Evolutionary conservation across 2,113 vertebrate species (phyloP).

Genomic region (Ceyx melanurus): DNA sequence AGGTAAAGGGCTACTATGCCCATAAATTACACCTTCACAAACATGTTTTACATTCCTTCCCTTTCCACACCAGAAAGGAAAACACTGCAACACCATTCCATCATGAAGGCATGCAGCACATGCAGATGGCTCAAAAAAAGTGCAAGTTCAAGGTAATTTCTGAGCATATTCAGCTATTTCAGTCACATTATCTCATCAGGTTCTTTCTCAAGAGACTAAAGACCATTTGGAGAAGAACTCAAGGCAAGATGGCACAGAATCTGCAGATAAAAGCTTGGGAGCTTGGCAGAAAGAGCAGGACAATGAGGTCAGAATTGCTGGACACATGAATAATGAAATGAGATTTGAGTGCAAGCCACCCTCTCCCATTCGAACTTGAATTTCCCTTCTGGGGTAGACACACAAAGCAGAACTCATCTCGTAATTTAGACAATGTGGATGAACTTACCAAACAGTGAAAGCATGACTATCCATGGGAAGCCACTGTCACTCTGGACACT

Average conservation of each 20-base stretch:
- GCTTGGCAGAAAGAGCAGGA: neutral
- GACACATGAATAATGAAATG: neutral
- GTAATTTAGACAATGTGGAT: neutral
- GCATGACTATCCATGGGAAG: neutral
- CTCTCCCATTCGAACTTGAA: neutral
- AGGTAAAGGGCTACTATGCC: neutral
- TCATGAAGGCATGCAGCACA: accelerated
- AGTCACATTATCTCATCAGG: neutral
- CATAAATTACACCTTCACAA: neutral
- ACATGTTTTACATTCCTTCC: neutral
- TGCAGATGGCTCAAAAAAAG: neutral
- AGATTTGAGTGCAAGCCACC: neutral
- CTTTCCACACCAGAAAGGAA: accelerated
- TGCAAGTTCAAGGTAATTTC: neutral
- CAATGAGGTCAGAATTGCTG: neutral
- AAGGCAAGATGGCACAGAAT: neutral
- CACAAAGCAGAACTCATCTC: neutral
- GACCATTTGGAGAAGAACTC: neutral
- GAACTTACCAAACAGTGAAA: neutral
- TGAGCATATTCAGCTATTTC: neutral
- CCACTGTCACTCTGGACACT: neutral
- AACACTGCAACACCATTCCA: accelerated
- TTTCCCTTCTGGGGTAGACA: neutral
- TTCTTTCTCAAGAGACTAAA: neutral
- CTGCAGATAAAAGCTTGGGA: neutral